Evolutionary conservation across 2,797 vertebrate species (phyloP).

Genomic region (Arnoldichthys spilopterus): DNA sequence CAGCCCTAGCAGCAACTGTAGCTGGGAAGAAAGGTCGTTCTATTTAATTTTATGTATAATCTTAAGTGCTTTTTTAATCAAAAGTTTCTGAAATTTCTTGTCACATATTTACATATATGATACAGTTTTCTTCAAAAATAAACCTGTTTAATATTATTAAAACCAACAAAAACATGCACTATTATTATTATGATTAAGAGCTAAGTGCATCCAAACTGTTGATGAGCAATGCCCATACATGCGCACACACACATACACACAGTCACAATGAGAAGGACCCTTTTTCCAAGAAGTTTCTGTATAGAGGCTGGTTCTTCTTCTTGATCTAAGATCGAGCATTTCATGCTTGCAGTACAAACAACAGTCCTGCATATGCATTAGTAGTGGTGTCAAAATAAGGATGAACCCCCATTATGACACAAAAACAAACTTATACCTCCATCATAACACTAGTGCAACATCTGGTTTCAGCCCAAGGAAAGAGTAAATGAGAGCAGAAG

Average conservation of each 20-base stretch:
- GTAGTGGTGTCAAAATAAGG: neutral
- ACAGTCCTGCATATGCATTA: neutral
- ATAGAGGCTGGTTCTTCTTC: neutral
- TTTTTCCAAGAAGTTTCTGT: conserved; percentile 20
- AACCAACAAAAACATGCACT: no score
- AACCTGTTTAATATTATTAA: no score
- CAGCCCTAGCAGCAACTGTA: no score
- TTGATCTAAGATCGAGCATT: neutral
- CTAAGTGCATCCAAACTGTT: neutral
- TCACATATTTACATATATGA: no score
- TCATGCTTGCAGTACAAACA: neutral
- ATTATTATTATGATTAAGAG: no score
- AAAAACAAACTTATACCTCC: neutral
- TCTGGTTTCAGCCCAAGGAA: neutral
- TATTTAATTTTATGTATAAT: no score
- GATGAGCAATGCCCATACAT: neutral
- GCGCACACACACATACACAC: neutral
- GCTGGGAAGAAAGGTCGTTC: no score
- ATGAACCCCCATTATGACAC: neutral
- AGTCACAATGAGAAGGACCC: conserved; percentile 5
- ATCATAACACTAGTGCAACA: neutral
- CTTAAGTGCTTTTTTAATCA: no score
- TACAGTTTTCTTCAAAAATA: no score
- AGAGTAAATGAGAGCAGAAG: neutral
- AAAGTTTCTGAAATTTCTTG: no score